These are phyloP conservation scores for Mechanitis messenoides DNA, from an alignment of 2,888 invertebrate species.

Conservation along the genomic window DNA sequence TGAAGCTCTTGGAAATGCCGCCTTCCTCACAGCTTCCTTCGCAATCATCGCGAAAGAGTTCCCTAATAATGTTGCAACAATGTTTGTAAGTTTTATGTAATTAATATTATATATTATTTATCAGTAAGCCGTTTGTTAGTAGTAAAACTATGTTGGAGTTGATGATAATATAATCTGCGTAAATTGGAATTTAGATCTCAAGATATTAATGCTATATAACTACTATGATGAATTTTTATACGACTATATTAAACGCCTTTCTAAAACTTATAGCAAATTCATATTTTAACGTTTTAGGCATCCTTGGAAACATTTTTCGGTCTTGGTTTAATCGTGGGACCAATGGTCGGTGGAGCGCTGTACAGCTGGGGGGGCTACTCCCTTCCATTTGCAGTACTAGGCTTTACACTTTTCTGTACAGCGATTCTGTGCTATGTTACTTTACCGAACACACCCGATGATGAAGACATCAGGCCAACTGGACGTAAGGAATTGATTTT, in stretches of 20 bases:
- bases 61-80: constrained; percentile 88
- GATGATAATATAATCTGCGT: too few relatives aligned
- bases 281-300: constrained; percentile 68
- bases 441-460: constrained; percentile 79
- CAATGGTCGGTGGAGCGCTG: constrained; percentile 91
- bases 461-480: constrained; percentile 74
- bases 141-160: too few relatives aligned
- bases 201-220: too few relatives aligned
- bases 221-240: too few relatives aligned
- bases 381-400: constrained; percentile 88
- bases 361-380: constrained; percentile 87
- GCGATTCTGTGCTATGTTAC: constrained; percentile 84
- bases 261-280: background rate
- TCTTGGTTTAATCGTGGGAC: constrained; percentile 90
- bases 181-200: too few relatives aligned
- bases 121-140: too few relatives aligned
- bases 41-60: constrained; percentile 93
- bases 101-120: background rate
- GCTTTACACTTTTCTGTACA: constrained; percentile 83
- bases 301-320: constrained; percentile 93
- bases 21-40: constrained; percentile 90
- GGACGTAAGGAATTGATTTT: constrained; percentile 72
- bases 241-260: too few relatives aligned
- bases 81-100: constrained; percentile 81
- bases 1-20: constrained; percentile 91